Percentiles rank a stretch among this genome's conserved stretches.
Conservation (phyloP, 2,888 invertebrate genomes). For the Ophion slaviceki region DNA sequence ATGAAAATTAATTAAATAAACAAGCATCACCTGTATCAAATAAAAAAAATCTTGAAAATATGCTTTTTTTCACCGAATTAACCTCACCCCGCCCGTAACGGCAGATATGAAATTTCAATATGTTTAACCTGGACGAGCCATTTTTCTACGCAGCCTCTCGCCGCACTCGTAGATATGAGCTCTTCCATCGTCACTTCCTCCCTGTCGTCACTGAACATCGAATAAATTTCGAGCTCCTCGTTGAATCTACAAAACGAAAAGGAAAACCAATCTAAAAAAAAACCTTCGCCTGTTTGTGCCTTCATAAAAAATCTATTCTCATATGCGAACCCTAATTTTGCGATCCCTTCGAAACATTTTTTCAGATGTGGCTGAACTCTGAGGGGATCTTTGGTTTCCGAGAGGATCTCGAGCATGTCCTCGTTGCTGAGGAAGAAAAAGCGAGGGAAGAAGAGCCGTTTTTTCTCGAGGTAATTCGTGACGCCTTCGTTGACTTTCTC, state of each 20-base stretch:
- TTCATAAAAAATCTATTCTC: background rate
- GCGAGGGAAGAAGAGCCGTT: conserved; percentile 92
- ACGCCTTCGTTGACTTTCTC: conserved; percentile 94
- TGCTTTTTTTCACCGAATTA: too few relatives aligned
- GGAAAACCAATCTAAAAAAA: background rate
- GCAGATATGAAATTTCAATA: too few relatives aligned
- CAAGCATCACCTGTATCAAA: too few relatives aligned
- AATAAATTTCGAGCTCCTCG: conserved; percentile 88
- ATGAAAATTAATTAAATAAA: too few relatives aligned
- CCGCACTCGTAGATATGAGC: conserved; percentile 88
- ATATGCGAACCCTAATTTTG: conserved; percentile 85
- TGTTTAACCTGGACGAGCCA: conserved; percentile 88
- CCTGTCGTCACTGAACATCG: conserved; percentile 91
- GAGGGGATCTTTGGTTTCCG: conserved; percentile 94
- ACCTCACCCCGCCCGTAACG: too few relatives aligned
- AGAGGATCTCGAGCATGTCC: conserved; percentile 95
- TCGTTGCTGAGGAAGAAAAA: conserved; percentile 97
- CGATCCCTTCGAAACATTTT: conserved; percentile 95
- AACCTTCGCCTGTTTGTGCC: background rate
- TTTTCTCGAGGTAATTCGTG: conserved; percentile 92
- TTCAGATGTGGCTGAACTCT: conserved; percentile 94
- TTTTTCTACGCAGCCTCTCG: conserved; percentile 93
- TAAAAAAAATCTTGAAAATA: too few relatives aligned
- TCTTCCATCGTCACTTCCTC: conserved; percentile 89
- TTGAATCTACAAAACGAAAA: conserved; percentile 85